Evolutionary conservation across 2,113 vertebrate species (phyloP).

Genomic region (Sinosuthora webbiana): DNA sequence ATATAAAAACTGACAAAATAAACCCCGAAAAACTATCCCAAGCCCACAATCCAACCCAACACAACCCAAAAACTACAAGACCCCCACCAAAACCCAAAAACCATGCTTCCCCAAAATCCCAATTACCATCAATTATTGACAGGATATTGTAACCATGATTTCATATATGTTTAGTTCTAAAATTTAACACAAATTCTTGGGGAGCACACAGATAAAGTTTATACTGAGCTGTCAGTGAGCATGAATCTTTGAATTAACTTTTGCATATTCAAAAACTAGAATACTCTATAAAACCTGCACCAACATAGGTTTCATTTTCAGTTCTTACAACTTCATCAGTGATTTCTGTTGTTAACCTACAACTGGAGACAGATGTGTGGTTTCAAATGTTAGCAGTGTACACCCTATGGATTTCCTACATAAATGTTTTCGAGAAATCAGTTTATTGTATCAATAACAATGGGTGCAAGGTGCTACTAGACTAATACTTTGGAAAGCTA

Average conservation of each 20-base stretch:
- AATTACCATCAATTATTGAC: not conserved
- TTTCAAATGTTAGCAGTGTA: not conserved
- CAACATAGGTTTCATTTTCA: not conserved
- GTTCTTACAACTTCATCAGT: not conserved
- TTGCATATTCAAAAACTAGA: not conserved
- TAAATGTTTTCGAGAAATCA: not conserved
- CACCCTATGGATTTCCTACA: not conserved
- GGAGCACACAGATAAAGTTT: not conserved
- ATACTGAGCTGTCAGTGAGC: not conserved
- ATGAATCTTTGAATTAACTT: not conserved
- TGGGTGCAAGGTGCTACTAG: not conserved
- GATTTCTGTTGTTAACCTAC: not conserved
- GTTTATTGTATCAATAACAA: not conserved
- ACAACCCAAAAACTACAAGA: not conserved
- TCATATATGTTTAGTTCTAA: not conserved
- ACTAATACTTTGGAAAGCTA: not conserved
- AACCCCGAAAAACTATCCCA: not conserved
- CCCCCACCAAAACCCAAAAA: not conserved
- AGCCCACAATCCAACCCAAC: not conserved
- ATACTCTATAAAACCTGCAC: not conserved
- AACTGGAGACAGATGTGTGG: not conserved
- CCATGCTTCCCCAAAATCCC: not conserved
- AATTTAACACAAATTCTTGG: not conserved
- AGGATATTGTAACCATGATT: not conserved
- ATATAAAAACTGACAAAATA: too few species aligned